Base-by-base conservation (phyloP, 92 coral and sea anemone genomes). In the Hydrozoanthus gracilis region DNA sequence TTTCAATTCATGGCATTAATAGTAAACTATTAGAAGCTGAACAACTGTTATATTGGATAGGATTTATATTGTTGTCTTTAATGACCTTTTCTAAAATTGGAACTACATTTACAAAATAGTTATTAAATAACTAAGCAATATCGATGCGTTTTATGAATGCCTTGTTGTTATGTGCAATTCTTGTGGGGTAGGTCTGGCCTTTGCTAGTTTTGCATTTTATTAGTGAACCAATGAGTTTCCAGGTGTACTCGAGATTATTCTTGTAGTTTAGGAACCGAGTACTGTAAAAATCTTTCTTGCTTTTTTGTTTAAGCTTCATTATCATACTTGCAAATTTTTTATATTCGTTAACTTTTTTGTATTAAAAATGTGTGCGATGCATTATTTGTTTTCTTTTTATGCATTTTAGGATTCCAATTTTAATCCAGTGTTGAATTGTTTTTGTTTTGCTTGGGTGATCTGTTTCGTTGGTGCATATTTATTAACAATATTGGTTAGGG, bases 121-220 rank as follows among this genome's bases (percentile, higher is more conserved):
- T 56, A 78, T 83, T 91, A 56, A 90, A 90, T 72, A 48, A 79
- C 62, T 91, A 61, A 49, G 93, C 93, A 79, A 84, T 88, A 70
- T 91, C 92, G 7, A 12, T 14, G 52, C 86, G 45, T 48, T 46
- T 65, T n/a, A 84, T 88, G 65, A 39, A 91, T 10, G 48, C 64
- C 11, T 71, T 91, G 51, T 79, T 75, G 55, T 91, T 88, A 44
- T 52, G 77, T 16, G 78, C 46, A 51, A 88, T 48, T 83, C 68
- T 74, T 62, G 84, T 44, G 71, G 91, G 88, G 82, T 56, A 83
- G 56, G 47, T 18, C 61, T 76, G 47, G 64, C 73, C 80, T 82
- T 83, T 88, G 17, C n/a, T n/a, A n/a, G 92, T 76, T 88, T 88
- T 91, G 7, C 88, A 78, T 78, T 88, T 87, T n/a, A 87, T 75